These are phyloP conservation scores for Catharus ustulatus DNA, from an alignment of 2,797 vertebrate species.

Conservation along the genomic window DNA sequence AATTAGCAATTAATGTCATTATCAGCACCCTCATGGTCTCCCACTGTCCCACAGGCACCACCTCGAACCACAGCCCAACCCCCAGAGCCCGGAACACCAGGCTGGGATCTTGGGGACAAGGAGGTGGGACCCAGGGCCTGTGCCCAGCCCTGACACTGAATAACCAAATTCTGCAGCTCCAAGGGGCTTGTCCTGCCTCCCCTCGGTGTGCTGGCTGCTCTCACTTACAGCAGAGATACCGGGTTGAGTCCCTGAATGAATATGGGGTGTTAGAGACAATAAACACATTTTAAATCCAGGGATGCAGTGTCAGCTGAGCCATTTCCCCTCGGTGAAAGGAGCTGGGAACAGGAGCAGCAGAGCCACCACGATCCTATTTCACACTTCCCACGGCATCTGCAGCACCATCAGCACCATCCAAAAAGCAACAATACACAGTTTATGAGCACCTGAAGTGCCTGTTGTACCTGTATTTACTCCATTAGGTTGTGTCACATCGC, in stretches of 20 bases:
- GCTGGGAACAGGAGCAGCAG: not conserved
- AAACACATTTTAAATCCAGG: slow-evolving; percentile 20
- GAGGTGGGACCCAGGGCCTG: not conserved
- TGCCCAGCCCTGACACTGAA: fast-evolving
- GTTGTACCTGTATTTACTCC: slow-evolving; percentile 53
- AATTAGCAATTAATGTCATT: not conserved
- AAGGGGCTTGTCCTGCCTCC: not conserved
- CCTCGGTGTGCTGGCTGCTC: not conserved
- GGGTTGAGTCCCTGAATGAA: not conserved
- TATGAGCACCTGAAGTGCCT: slow-evolving; percentile 54
- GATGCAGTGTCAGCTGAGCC: slow-evolving; percentile 3
- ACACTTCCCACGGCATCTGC: not conserved
- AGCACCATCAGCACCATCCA: slow-evolving; percentile 5
- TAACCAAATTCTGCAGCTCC: not conserved
- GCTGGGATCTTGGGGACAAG: not conserved
- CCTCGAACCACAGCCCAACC: not conserved
- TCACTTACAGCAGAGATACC: not conserved
- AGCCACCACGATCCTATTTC: not conserved
- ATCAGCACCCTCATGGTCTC: not conserved
- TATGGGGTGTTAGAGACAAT: slow-evolving; percentile 26
- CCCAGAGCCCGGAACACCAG: fast-evolving
- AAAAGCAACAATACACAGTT: slow-evolving; percentile 44
- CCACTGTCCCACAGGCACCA: not conserved
- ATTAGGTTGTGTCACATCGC: slow-evolving; percentile 61
- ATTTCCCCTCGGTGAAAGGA: slow-evolving; percentile 16